Percentiles rank a stretch among this genome's conserved stretches.
phyloP scores from a whole-genome alignment of 2,113 vertebrate genomes.

The Campylomormyrus numenius region DNA sequence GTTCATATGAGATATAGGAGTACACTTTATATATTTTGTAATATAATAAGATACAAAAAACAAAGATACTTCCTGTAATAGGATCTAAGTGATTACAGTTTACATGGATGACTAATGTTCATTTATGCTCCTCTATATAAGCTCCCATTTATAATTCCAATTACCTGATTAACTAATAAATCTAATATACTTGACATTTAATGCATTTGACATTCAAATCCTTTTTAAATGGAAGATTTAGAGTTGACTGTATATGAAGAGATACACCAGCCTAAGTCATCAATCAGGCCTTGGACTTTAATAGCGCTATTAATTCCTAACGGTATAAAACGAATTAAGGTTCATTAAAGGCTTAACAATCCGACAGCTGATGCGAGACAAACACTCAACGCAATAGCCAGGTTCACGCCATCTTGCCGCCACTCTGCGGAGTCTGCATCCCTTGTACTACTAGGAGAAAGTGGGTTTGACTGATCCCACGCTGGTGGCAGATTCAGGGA shows the following conservation, averaged over 20 bases:
- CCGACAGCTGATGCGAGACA: neutral
- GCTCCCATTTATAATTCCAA: constrained; percentile 8
- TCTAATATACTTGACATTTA: neutral
- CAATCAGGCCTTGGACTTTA: neutral
- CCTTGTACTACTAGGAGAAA: too few species aligned
- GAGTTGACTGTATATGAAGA: neutral
- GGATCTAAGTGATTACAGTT: neutral
- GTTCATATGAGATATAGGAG: neutral
- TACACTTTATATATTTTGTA: neutral
- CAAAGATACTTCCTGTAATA: neutral
- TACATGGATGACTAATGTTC: neutral
- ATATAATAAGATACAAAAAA: neutral
- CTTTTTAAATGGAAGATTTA: neutral
- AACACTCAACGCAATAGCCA: neutral
- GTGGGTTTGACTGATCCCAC: neutral
- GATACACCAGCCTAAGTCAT: neutral
- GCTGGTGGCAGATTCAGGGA: neutral
- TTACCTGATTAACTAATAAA: constrained; percentile 6
- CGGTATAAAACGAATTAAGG: neutral
- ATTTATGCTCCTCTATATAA: neutral
- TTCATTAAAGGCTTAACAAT: neutral
- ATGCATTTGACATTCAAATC: constrained; percentile 10
- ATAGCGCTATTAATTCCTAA: neutral
- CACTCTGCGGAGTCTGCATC: neutral
- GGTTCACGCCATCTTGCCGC: neutral